Evolutionary conservation across 2,888 invertebrate genomes (phyloP), one percentile per base, ranked within the genome.

Genomic region (Torymus aiolomorphi): DNA sequence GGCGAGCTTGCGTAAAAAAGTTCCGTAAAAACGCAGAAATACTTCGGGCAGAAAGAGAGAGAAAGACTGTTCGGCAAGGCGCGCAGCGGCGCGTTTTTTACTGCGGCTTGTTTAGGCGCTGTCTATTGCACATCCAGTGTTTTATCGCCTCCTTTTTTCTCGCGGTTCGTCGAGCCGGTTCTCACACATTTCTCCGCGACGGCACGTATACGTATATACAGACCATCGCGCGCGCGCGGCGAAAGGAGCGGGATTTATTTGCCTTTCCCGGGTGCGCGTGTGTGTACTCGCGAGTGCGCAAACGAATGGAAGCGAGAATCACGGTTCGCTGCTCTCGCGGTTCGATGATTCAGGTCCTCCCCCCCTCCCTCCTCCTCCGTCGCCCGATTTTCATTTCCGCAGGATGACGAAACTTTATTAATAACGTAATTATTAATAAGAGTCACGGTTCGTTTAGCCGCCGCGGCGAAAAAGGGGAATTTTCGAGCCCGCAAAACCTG

Each of bases 341-440:
- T 82, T 80, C 83, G 82, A 84, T 84, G 81, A 83, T 82, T 84
- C 82, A 82, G 78, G 67, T 59, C 61, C 42, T 62, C 57, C 69
- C 56, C 63, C 62, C 42, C 2, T 31, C 31, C 31, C 31, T 5
- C 31, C 31, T 31, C 31, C 31, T 3, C 8, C 31, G 31, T 31
- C 8, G 5, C 63, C 59, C 82, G 83, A 84, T 83, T 85, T 83
- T 81, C 83, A 80, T 84, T 84, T 85, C 84, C 85, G 85, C 83
- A 84, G 84, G 84, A 85, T 87, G 87, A 83, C 81, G 85, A 85
- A 86, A 85, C 84, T 73, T 80, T 80, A 82, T 83, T 83, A 83
- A 82, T 83, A 82, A 83, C 82, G 20, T 56, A 83, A 81, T 83
- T 83, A 84, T 84, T 83, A 56, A 62, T 61, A 54, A 57, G 74